Percentiles rank a stretch among this genome's conserved stretches.
These are phyloP conservation scores for Micromesistius poutassou DNA, from an alignment of 2,797 vertebrate genomes.

Conservation along the genomic window DNA sequence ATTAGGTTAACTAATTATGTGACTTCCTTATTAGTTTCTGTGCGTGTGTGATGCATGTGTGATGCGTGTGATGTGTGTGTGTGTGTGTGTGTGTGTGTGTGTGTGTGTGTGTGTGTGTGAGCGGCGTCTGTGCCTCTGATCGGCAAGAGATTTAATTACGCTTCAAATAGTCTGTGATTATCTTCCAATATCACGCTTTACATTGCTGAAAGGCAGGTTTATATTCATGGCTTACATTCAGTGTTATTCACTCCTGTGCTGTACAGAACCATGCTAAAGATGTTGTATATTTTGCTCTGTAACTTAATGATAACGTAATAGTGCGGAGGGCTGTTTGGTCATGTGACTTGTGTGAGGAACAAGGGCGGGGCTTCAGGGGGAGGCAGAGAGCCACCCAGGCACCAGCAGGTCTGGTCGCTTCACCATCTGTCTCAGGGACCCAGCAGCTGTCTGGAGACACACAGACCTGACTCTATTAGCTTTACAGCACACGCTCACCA, in stretches of 20 bases:
- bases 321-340: background rate
- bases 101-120: too few species aligned
- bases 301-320: background rate
- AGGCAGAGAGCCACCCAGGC: slow-evolving; percentile 34
- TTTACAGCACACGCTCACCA: slow-evolving; percentile 40
- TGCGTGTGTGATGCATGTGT: background rate
- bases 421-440: slow-evolving; percentile 66
- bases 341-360: slow-evolving; percentile 12
- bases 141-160: background rate
- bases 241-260: background rate
- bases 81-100: background rate
- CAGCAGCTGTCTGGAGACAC: slow-evolving; percentile 66
- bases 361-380: slow-evolving; percentile 45
- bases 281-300: background rate
- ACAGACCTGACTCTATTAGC: slow-evolving; percentile 33
- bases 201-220: background rate
- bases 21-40: slow-evolving; percentile 7
- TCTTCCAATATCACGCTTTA: background rate
- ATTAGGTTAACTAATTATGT: slow-evolving; percentile 22
- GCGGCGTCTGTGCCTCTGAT: background rate
- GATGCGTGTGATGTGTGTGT: background rate
- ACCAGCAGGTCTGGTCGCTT: slow-evolving; percentile 63
- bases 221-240: background rate
- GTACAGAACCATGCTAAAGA: background rate
- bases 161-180: background rate